These are phyloP conservation scores for Campylorhamphus procurvoides DNA, from an alignment of 2,113 vertebrate genomes.

Conservation along the genomic window DNA sequence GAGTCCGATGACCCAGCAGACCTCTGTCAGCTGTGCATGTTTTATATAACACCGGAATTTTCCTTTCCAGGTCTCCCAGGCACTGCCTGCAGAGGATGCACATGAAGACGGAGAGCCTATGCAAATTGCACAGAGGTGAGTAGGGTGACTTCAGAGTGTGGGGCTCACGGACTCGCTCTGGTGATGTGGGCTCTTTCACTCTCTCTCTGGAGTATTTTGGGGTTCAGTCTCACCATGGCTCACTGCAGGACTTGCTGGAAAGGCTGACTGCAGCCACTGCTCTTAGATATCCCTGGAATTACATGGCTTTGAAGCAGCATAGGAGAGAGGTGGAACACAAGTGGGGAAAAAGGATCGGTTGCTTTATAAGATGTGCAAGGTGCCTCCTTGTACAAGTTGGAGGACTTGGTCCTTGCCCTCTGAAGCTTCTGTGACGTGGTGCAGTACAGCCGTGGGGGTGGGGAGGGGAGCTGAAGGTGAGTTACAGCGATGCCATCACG, in stretches of 20 bases:
- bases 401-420: background rate
- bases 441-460: background rate
- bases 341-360: background rate
- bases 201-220: background rate
- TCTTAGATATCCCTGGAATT: background rate
- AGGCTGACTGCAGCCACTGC: background rate
- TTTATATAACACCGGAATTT: background rate
- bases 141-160: background rate
- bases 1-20: background rate
- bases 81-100: conserved; percentile 61
- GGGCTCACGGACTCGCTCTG: rapidly evolving
- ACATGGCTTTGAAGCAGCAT: background rate
- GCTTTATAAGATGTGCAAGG: background rate
- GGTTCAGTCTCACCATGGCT: background rate
- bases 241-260: background rate
- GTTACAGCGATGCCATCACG: background rate
- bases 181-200: background rate
- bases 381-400: background rate
- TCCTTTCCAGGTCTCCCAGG: conserved; percentile 70
- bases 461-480: conserved; percentile 19
- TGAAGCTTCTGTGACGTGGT: background rate
- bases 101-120: conserved; percentile 69
- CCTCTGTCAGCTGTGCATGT: rapidly evolving
- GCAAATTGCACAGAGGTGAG: conserved; percentile 73
- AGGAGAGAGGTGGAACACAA: background rate